phyloP scores from a whole-genome alignment of 1,140 invertebrate species.

The Delia radicum region DNA sequence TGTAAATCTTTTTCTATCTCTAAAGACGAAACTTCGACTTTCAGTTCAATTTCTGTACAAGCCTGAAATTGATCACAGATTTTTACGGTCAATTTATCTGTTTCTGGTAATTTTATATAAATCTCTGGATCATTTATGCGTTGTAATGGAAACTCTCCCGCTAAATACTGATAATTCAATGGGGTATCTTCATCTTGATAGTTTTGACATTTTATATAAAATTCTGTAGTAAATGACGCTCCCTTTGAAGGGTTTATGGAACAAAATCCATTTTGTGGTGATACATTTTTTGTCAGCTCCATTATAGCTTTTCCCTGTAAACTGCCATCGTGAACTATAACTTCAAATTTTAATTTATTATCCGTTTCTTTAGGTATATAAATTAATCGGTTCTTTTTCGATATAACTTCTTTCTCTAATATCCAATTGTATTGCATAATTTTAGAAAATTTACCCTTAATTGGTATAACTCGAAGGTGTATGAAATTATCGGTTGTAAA shows the following conservation, averaged over 20 bases:
- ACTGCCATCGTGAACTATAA: neutral
- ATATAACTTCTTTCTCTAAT: neutral
- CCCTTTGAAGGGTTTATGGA: neutral
- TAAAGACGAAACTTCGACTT: slow-evolving; percentile 7
- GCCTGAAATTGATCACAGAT: slow-evolving; percentile 26
- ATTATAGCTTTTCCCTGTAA: neutral
- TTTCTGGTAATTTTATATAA: neutral
- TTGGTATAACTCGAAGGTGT: neutral
- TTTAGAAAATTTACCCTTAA: neutral
- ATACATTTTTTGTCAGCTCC: neutral
- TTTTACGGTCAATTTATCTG: neutral
- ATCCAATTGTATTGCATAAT: neutral
- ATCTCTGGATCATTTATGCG: neutral
- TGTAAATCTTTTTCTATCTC: neutral
- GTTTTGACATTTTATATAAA: slow-evolving; percentile 19
- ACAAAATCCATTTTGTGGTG: slow-evolving; percentile 17
- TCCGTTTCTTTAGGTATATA: neutral
- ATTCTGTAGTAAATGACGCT: slow-evolving; percentile 17
- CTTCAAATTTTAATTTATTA: neutral
- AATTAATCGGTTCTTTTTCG: neutral
- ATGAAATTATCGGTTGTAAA: neutral
- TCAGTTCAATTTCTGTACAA: slow-evolving; percentile 1
- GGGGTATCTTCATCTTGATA: slow-evolving; percentile 21
- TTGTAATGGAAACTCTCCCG: slow-evolving; percentile 11
- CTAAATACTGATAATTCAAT: slow-evolving; percentile 12